Percentiles rank a stretch among this genome's conserved stretches.
Conservation (phyloP, 2,888 invertebrate genomes). For the Buathra laborator region DNA sequence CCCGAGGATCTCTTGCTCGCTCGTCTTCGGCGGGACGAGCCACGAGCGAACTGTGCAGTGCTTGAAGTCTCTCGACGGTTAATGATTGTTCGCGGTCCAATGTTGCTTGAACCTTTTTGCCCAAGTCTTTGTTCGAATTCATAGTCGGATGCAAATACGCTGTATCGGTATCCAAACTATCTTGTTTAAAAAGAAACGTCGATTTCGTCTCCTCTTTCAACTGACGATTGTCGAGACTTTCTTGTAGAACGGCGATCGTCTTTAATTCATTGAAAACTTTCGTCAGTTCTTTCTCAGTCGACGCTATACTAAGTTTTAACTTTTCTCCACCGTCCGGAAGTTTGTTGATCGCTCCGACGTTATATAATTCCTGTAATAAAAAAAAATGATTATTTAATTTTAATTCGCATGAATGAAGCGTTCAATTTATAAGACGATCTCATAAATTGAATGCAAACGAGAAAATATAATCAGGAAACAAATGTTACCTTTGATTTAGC, state of each 20-base stretch:
- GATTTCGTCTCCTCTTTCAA: not conserved
- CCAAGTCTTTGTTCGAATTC: slow-evolving; percentile 69
- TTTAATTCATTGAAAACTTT: slow-evolving; percentile 86
- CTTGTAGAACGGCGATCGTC: slow-evolving; percentile 46
- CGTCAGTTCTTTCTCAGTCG: slow-evolving; percentile 85
- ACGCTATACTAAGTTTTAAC: slow-evolving; percentile 85
- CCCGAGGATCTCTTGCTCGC: slow-evolving; percentile 87
- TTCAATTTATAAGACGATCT: too few species aligned
- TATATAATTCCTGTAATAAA: too few species aligned
- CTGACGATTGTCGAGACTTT: not conserved
- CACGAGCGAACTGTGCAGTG: slow-evolving; percentile 90
- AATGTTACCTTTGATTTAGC: slow-evolving; percentile 75
- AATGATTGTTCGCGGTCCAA: slow-evolving; percentile 89
- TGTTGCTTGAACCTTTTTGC: slow-evolving; percentile 88
- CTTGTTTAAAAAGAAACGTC: slow-evolving; percentile 31
- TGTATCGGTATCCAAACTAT: slow-evolving; percentile 38
- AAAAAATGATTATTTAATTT: too few species aligned
- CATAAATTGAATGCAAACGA: too few species aligned
- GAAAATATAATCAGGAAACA: too few species aligned
- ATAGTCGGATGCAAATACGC: slow-evolving; percentile 30
- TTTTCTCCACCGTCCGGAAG: too few species aligned
- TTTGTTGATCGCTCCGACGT: too few species aligned
- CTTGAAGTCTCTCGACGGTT: too few species aligned
- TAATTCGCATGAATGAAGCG: too few species aligned
- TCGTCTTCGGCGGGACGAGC: slow-evolving; percentile 89